Base-by-base conservation (phyloP, 2,113 vertebrate genomes). In the Choloepus hoffmanni region DNA sequence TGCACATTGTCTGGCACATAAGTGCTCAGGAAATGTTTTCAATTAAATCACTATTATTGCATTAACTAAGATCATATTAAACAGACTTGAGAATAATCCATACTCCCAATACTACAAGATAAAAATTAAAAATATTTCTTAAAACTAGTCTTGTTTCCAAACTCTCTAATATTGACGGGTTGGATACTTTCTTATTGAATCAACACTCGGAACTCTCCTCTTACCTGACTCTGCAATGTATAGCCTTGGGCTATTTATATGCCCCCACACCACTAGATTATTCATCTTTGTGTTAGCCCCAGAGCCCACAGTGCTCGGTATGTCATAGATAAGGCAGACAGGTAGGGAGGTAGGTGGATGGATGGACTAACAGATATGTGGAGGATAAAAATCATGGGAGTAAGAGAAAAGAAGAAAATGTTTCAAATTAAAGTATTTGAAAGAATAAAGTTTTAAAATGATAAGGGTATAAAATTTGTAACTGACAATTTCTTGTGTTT, bases 21-120 rank as follows among this genome's bases (percentile, higher is more conserved):
- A 92, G 58, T 84, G 60, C 83, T 91, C 53, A 84, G n/a, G 73
- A 93, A 92, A 87, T 30, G 70, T 72, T 94, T 92, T 90, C 33
- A 82, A 50, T 40, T 94, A 95, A 67, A 88, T 90, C 85, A 85
- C 45, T 58, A 87, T 60, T 33, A 84, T 24, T 72, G 12, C 24
- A 76, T 67, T 87, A 92, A 76, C 62, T 87, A 94, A 95, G 70
- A 77, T 53, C 58, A 87, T 30, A 76, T 21, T 77, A n/a, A 94
- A 74, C 24, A 95, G 76, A 97, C 81, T 12, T 81, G 9, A 91
- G 18, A 11, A 77, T 43, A 94, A 89, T 73, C 85, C 65, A 81
- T 48, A 63, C 36, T 4, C 24, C 30, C 28, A 87, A 26, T 76
- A 83, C 94, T 4, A 18, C 24, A 85, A 82, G 26, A 89, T 63